phyloP scores from a whole-genome alignment of 2,113 vertebrate species.

The Perca fluviatilis region DNA sequence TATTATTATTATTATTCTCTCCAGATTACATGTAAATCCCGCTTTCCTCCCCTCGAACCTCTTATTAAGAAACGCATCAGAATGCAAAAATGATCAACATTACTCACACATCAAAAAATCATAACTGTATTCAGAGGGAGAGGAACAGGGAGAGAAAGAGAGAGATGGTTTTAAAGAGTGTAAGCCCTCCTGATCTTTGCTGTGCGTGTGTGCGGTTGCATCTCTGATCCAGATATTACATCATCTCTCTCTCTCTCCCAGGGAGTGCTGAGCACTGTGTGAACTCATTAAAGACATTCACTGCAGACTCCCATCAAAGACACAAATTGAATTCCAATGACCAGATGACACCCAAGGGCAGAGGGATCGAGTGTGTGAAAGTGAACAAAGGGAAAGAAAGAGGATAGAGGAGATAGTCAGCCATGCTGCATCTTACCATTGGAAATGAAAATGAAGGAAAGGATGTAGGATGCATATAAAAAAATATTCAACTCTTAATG shows the following conservation, averaged over 20 bases:
- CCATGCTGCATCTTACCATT: not conserved
- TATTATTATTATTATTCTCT: too few relatives aligned
- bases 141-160: not conserved
- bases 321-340: slow-evolving; percentile 43
- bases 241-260: slow-evolving; percentile 55
- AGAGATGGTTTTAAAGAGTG: not conserved
- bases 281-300: slow-evolving; percentile 57
- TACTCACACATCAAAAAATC: too few relatives aligned
- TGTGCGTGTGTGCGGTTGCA: slow-evolving; percentile 25
- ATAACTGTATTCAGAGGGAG: too few relatives aligned
- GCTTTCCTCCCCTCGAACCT: too few relatives aligned
- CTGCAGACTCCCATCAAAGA: slow-evolving; percentile 49
- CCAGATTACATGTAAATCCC: too few relatives aligned
- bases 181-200: not conserved
- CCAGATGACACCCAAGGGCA: slow-evolving; percentile 44
- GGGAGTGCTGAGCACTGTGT: slow-evolving; percentile 31
- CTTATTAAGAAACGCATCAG: too few relatives aligned
- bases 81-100: too few relatives aligned
- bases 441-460: not conserved
- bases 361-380: slow-evolving; percentile 6
- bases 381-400: slow-evolving; percentile 29
- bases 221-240: slow-evolving; percentile 64
- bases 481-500: not conserved
- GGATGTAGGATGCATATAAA: not conserved
- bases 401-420: not conserved